Evolutionary conservation across 64 coral and sea anemone species (phyloP), one percentile per base, ranked within the genome.

Genomic region (Montipora capricornis): DNA sequence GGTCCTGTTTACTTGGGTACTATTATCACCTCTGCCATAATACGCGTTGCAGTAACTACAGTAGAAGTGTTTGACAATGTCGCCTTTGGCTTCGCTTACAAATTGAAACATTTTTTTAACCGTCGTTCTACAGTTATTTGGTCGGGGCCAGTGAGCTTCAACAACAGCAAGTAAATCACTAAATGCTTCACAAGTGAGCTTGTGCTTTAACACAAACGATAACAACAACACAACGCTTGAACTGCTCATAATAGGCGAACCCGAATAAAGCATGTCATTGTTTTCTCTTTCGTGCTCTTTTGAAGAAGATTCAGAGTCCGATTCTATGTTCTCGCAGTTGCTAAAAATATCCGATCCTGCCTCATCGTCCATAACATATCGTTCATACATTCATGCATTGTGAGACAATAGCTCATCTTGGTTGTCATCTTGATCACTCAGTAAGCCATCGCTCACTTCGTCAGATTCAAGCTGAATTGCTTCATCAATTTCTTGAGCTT

Each of bases 121-220:
- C 69, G 78, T 80, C 20, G 9, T 82, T 91, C 49, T 80, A 19
- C 89, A 91, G 47, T 91, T 91, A 47, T 92, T 92, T 12, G 90
- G 90, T 20, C 71, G 80, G 10, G 90, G 90, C 20, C 90, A 92
- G 29, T 92, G 90, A 7, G 90, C 70, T 73, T 92, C 90, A 6
- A 92, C 53, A 4, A 92, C 80, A 11, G 68, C 78, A 13, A 92
- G 68, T 4, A 92, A 64, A 55, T 92, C 90, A n/a, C 19, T 73
- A 20, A 37, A 37, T 2, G 37, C 37, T 37, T 37, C 37, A 37
- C 1, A 1, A 37, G 37, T 37, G 1, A 37, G 37, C 37, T 37
- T 37, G 37, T 37, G 37, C 1, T 37, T 37, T 1, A 37, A 37
- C 37, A 37, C 37, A 78, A 92, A 92, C 29, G 90, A 73, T 51